Evolutionary conservation across 2,888 invertebrate species (phyloP).

Genomic region (Boloria euphrosyne): DNA sequence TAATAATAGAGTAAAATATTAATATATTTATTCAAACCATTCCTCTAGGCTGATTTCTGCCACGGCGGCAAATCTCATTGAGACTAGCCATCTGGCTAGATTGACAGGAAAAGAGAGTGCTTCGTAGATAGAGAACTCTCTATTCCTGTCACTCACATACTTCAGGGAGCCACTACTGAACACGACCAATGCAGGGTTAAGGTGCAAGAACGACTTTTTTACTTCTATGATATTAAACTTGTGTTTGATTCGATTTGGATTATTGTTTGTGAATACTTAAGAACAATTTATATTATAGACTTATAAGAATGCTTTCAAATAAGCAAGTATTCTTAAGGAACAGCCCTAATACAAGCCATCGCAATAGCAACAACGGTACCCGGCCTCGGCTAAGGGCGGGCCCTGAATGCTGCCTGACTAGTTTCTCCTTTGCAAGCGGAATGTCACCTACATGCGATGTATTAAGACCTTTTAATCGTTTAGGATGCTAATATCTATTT

Average conservation of each 20-base stretch:
- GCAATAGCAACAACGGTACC: constrained; percentile 63
- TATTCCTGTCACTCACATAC: too few relatives aligned
- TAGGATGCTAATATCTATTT: constrained; percentile 28
- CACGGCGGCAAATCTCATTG: too few relatives aligned
- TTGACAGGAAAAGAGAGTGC: too few relatives aligned
- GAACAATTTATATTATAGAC: neutral
- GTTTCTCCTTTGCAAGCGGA: constrained; percentile 70
- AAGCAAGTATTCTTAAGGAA: constrained; percentile 1
- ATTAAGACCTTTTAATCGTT: constrained; percentile 39
- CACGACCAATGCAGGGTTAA: too few relatives aligned
- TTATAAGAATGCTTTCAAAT: neutral
- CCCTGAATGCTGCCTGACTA: constrained; percentile 72
- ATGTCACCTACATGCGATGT: constrained; percentile 68
- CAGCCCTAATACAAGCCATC: constrained; percentile 51
- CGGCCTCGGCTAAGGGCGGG: constrained; percentile 67
- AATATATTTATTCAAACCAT: too few relatives aligned
- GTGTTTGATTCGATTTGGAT: neutral
- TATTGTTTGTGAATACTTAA: neutral
- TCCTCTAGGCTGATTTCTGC: too few relatives aligned
- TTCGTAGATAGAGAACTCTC: too few relatives aligned
- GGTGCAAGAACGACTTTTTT: too few relatives aligned
- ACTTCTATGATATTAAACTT: too few relatives aligned
- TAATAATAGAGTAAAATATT: too few relatives aligned
- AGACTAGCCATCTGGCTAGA: too few relatives aligned
- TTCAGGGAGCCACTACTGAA: too few relatives aligned